Percentiles rank a stretch among this genome's conserved stretches.
Conservation (phyloP, 2,113 vertebrate genomes). For the Alligator mississippiensis region DNA sequence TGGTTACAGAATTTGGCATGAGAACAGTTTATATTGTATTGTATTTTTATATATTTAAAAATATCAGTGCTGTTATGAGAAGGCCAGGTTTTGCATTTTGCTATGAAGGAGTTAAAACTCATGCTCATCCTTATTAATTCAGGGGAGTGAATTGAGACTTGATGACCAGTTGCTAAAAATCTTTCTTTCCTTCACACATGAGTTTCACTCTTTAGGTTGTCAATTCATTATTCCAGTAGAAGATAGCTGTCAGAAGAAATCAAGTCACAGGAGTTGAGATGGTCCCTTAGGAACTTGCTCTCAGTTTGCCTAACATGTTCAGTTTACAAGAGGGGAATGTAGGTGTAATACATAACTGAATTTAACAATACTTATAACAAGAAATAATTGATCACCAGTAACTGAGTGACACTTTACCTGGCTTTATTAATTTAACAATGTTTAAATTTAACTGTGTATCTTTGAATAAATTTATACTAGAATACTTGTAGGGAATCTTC, state of each 20-base stretch:
- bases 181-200: not conserved
- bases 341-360: too few relatives aligned
- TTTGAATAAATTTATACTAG: not conserved
- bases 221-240: not conserved
- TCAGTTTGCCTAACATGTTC: not conserved
- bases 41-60: too few relatives aligned
- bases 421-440: not conserved
- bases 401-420: not conserved
- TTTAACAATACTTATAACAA: not conserved
- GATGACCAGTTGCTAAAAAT: fast-evolving
- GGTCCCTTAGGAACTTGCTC: not conserved
- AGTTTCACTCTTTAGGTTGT: not conserved
- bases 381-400: not conserved
- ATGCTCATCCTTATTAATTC: fast-evolving
- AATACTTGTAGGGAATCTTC: not conserved
- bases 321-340: not conserved
- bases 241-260: not conserved
- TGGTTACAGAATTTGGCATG: too few relatives aligned
- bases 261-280: not conserved
- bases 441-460: not conserved
- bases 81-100: too few relatives aligned
- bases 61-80: too few relatives aligned
- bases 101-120: fast-evolving
- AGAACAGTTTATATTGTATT: too few relatives aligned
- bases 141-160: fast-evolving